Conservation (phyloP, 2,113 vertebrate genomes). For the Epinephelus moara region DNA sequence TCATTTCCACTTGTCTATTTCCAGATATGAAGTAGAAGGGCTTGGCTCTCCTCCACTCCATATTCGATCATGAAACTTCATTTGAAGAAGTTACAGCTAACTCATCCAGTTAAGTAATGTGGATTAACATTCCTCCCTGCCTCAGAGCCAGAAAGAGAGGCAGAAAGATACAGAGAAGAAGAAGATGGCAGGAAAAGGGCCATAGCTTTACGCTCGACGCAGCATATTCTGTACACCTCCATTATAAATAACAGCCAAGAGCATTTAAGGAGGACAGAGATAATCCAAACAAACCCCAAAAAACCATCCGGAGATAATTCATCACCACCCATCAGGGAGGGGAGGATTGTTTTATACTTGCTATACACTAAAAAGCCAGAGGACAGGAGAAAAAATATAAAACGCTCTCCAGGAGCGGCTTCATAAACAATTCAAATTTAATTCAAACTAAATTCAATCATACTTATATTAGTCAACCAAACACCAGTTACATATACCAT, state of each 20-base stretch:
- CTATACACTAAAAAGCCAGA: slow-evolving; percentile 26
- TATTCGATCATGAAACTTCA: slow-evolving; percentile 62
- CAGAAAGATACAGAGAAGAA: neutral
- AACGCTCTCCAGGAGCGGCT: slow-evolving; percentile 7
- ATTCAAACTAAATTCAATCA: slow-evolving; percentile 51
- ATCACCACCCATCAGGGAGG: slow-evolving; percentile 46
- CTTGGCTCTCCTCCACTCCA: slow-evolving; percentile 24
- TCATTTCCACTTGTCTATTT: slow-evolving; percentile 54
- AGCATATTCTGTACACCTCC: slow-evolving; percentile 30
- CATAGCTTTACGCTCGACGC: slow-evolving; percentile 6
- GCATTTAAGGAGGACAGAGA: slow-evolving; percentile 68
- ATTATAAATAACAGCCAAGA: slow-evolving; percentile 61
- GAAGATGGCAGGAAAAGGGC: neutral
- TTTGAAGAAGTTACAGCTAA: slow-evolving; percentile 52
- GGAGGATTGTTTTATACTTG: slow-evolving; percentile 38
- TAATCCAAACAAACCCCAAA: slow-evolving; percentile 69
- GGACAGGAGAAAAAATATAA: neutral
- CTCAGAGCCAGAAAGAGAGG: slow-evolving; percentile 28
- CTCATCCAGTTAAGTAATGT: slow-evolving; percentile 62
- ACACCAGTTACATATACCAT: slow-evolving; percentile 11
- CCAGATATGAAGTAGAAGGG: slow-evolving; percentile 25
- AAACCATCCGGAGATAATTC: slow-evolving; percentile 53
- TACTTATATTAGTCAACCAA: slow-evolving; percentile 47
- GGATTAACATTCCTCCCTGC: slow-evolving; percentile 64
- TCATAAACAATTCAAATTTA: slow-evolving; percentile 45